Evolutionary conservation across 2,888 invertebrate species (phyloP).

Genomic region (Belgica antarctica): DNA sequence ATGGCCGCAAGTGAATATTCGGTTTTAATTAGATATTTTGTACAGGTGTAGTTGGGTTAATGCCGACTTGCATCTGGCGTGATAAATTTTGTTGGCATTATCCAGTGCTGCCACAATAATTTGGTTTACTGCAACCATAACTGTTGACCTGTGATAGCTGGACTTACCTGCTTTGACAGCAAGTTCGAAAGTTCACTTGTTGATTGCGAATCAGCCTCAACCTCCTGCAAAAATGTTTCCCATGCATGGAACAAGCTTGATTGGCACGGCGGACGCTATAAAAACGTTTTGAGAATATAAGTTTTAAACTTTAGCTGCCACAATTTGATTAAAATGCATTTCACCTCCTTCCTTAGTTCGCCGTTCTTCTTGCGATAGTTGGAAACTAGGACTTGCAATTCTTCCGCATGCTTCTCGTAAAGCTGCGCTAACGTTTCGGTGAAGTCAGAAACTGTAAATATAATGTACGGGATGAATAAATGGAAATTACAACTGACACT

Average conservation of each 20-base stretch:
- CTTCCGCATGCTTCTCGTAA: conserved; percentile 85
- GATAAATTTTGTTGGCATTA: no score
- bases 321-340: no score
- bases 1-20: no score
- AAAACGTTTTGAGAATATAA: conserved; percentile 47
- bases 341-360: conserved; percentile 80
- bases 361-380: conserved; percentile 81
- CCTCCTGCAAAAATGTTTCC: conserved; percentile 87
- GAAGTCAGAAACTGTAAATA: conserved; percentile 76
- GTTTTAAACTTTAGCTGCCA: no score
- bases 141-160: no score
- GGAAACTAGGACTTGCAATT: conserved; percentile 80
- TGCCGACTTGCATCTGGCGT: no score
- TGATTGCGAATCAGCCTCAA: conserved; percentile 83
- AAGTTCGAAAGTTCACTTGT: conserved; percentile 81
- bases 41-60: no score
- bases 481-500: neutral
- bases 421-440: conserved; percentile 83
- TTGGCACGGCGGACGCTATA: conserved; percentile 66
- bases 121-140: no score
- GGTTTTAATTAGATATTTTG: no score
- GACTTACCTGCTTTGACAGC: conserved; percentile 64
- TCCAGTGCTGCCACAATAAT: no score
- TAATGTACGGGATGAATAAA: neutral
- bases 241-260: conserved; percentile 83